Conservation (phyloP, 2,888 invertebrate species). For the Caenorhabditis japonica region DNA sequence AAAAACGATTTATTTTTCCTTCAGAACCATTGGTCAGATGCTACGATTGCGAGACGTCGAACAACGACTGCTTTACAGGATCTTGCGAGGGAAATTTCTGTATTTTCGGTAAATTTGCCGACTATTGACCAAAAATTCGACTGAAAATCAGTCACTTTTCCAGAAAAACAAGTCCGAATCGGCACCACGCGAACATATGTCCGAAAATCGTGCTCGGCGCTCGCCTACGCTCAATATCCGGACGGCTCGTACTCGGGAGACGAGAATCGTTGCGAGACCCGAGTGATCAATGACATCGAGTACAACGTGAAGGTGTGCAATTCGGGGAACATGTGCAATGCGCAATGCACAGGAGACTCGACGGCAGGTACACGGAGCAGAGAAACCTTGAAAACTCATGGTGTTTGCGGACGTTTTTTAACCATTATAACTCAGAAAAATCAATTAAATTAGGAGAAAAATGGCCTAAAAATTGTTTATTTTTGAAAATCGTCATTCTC, state of each 20-base stretch:
- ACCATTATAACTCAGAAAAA: too few species aligned
- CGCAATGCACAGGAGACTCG: constrained; percentile 32
- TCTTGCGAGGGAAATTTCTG: constrained; percentile 55
- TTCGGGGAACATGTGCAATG: constrained; percentile 49
- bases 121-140: neutral
- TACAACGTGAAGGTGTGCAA: constrained; percentile 58
- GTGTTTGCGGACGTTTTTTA: too few species aligned
- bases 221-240: constrained; percentile 52
- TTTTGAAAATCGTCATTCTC: too few species aligned
- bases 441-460: too few species aligned
- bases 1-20: neutral
- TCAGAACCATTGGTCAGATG: constrained; percentile 57
- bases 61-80: constrained; percentile 48
- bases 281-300: constrained; percentile 50
- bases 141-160: neutral
- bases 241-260: constrained; percentile 35
- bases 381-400: too few species aligned
- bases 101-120: constrained; percentile 41
- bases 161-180: constrained; percentile 39
- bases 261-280: constrained; percentile 48
- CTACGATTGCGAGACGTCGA: constrained; percentile 43
- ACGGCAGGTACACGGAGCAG: constrained; percentile 23
- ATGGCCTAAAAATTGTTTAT: too few species aligned
- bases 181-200: constrained; percentile 29
- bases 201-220: constrained; percentile 48